Conservation (phyloP, 2,797 vertebrate genomes). For the Rhynchotus rufescens region DNA sequence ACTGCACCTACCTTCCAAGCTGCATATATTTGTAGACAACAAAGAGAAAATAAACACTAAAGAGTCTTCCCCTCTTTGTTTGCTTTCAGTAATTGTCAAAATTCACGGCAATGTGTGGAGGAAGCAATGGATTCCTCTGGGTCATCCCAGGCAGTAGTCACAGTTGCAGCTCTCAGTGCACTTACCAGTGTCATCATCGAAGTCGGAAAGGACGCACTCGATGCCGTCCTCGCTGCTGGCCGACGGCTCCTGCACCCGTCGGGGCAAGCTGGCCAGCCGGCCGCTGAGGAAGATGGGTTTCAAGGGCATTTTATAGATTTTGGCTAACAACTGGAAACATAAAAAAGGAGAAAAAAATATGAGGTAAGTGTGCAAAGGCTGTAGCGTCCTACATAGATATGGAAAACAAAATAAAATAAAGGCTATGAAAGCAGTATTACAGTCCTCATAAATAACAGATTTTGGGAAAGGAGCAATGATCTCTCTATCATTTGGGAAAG, state of each 20-base stretch:
- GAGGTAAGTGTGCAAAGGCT: neutral
- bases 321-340: slow-evolving; percentile 88
- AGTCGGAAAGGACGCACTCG: slow-evolving; percentile 93
- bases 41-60: neutral
- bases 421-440: neutral
- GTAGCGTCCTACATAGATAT: neutral
- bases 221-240: slow-evolving; percentile 92
- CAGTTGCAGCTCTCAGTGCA: neutral
- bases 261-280: slow-evolving; percentile 89
- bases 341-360: neutral
- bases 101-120: neutral
- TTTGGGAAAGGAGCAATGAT: neutral
- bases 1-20: neutral
- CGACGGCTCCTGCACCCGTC: slow-evolving; percentile 87
- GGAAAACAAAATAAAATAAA: neutral
- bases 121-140: neutral
- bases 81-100: neutral
- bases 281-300: slow-evolving; percentile 94
- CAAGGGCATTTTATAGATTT: slow-evolving; percentile 97
- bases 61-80: neutral
- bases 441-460: neutral
- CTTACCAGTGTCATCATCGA: slow-evolving; percentile 94
- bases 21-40: neutral
- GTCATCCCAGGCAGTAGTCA: neutral
- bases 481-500: neutral